Evolutionary conservation across 2,113 vertebrate genomes (phyloP).

Genomic region (Baryphthengus martii): DNA sequence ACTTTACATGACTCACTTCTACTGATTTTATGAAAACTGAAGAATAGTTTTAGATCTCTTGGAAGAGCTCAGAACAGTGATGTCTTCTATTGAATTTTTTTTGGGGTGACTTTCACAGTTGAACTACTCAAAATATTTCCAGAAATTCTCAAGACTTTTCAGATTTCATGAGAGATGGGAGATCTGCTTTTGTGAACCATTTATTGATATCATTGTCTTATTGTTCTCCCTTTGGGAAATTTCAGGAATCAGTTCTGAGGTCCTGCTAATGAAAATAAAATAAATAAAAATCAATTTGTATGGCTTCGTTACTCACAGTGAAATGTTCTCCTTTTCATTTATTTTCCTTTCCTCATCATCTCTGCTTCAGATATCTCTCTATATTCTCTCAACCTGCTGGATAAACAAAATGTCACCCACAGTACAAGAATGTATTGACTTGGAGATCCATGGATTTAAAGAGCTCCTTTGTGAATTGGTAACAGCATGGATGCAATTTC

Average conservation of each 20-base stretch:
- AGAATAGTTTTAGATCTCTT: neutral
- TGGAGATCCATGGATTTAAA: neutral
- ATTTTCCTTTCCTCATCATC: neutral
- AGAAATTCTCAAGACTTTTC: neutral
- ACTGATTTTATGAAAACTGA: neutral
- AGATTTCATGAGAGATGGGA: neutral
- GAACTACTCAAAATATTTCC: neutral
- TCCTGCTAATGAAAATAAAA: neutral
- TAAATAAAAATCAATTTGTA: rapidly evolving
- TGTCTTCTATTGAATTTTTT: neutral
- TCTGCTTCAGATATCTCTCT: neutral
- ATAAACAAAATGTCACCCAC: neutral
- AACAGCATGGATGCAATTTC: neutral
- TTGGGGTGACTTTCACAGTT: neutral
- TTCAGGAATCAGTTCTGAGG: neutral
- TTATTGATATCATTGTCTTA: neutral
- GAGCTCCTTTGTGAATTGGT: neutral
- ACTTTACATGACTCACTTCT: neutral
- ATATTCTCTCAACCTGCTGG: neutral
- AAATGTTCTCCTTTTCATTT: neutral
- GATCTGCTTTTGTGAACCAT: neutral
- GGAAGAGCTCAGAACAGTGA: neutral
- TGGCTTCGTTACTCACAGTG: neutral
- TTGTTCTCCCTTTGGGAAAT: neutral
- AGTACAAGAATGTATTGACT: neutral